Base-by-base conservation (phyloP, 2,113 vertebrate species). In the Passerina amoena region DNA sequence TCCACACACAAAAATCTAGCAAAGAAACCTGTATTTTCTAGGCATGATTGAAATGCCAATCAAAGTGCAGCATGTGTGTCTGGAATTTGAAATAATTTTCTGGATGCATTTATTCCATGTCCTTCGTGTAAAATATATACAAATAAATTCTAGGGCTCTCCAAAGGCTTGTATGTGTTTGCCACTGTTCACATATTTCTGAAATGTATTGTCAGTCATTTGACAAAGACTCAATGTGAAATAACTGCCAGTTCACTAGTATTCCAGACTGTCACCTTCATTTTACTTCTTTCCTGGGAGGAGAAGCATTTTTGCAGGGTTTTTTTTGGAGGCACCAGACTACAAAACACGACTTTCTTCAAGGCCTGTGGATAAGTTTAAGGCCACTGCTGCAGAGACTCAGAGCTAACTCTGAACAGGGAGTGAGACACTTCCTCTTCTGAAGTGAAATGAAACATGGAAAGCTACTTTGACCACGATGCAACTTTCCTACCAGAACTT, bases 111-210 rank as follows among this genome's bases (percentile, higher is more conserved):
- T 81, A 77, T 80, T 72, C 30, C 15, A 51, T 47, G 53, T 57
- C 10, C 16, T 37, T 77, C 19, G 33, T 82, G 60, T 82, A 72
- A 89, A 89, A 89, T 82, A 54, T 7, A 27, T 73, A 45, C 57
- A 85, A 69, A 66, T 94, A 92, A 85, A 85, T 89, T 82, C 42
- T 82, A 61, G 78, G 61, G 42, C 70, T 89, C 70, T 96, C 65
- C 24, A 45, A 92, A 95, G 63, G 33, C 82, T 87, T 85, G 44
- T 71, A 22, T 63, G 27, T 78, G 57, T 78, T 85, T 81, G 27
- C 76, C 75, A 7, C 69, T 91, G 63, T 77, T 95, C 85, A n/a
- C 28, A 6, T 86, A 57, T 65, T 80, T 92, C 75, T 93, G 88
- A 84, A 81, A 45, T 78, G n/a, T 83, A 16, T 76, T 92, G 86